Conservation (phyloP, 2,888 invertebrate genomes). For the Drosophila setosimentum region DNA sequence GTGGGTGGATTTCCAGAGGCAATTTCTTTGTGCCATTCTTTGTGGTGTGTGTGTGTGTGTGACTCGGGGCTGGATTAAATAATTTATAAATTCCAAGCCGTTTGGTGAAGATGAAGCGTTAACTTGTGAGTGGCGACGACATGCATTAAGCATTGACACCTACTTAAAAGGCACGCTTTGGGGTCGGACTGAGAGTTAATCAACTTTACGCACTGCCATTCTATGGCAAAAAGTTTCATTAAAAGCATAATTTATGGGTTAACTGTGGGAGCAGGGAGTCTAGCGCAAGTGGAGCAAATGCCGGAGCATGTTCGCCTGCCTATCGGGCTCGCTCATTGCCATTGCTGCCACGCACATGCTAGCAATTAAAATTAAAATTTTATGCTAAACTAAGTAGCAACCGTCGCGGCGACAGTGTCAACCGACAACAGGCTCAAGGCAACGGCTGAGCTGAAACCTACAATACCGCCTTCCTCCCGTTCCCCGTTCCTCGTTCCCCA, state of each 20-base stretch:
- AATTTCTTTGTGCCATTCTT: conserved; percentile 26
- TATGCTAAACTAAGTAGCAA: conserved; percentile 81
- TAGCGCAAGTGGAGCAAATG: conserved; percentile 7
- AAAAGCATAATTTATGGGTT: conserved; percentile 77
- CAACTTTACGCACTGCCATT: conserved; percentile 76
- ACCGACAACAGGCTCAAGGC: conserved; percentile 34
- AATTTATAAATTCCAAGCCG: conserved; percentile 43
- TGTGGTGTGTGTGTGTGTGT: conserved; percentile 8
- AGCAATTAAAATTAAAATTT: conserved; percentile 80
- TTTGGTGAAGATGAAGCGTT: not conserved
- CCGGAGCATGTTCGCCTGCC: conserved; percentile 17
- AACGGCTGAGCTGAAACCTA: conserved; percentile 16
- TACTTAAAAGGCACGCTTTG: conserved; percentile 31
- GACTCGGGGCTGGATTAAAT: conserved; percentile 38
- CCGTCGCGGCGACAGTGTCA: conserved; percentile 25
- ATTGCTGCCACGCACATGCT: conserved; percentile 76
- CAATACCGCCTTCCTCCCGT: not conserved
- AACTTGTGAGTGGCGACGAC: conserved; percentile 31
- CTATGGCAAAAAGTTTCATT: conserved; percentile 76
- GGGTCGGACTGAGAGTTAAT: conserved; percentile 60
- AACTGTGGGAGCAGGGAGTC: not conserved
- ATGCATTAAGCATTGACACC: conserved; percentile 74
- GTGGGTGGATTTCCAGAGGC: conserved; percentile 9
- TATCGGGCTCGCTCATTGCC: conserved; percentile 46
- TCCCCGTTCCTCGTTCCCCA: not conserved